A percentile compares a stretch with the other conserved stretches of the same genome.
These are phyloP conservation scores for Chaenocephalus aceratus DNA, from an alignment of 2,113 vertebrate genomes.

Conservation along the genomic window DNA sequence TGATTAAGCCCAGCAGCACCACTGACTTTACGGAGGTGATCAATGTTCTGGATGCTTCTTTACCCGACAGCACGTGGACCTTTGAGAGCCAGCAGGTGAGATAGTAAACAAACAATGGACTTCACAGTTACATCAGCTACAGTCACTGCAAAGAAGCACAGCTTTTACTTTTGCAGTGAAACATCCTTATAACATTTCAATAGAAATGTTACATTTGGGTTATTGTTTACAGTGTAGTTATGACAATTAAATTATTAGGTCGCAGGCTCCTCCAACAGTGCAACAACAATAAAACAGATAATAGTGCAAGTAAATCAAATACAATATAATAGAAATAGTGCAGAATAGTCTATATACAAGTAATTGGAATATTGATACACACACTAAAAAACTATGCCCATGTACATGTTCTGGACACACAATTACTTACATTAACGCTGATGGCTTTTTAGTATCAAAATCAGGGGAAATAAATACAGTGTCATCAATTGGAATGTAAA, in stretches of 20 bases:
- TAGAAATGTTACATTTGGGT: rapidly evolving
- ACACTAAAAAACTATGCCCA: neutral
- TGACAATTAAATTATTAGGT: too few species aligned
- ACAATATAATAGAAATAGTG: too few species aligned
- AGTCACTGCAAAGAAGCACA: too few species aligned
- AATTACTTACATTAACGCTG: neutral
- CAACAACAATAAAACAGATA: too few species aligned
- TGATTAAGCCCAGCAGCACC: slow-evolving; percentile 49
- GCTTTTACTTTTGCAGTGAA: neutral
- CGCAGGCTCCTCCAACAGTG: too few species aligned
- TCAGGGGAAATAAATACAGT: neutral
- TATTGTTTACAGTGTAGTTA: neutral
- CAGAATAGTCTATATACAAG: too few species aligned
- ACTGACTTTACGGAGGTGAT: slow-evolving; percentile 78
- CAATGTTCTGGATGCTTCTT: slow-evolving; percentile 75
- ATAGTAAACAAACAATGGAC: too few species aligned
- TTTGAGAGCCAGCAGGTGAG: slow-evolving; percentile 80
- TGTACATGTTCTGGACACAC: neutral
- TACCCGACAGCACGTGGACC: slow-evolving; percentile 77
- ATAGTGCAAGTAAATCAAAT: too few species aligned
- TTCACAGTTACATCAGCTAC: too few species aligned
- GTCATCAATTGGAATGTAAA: neutral
- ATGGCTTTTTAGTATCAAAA: neutral
- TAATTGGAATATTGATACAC: too few species aligned
- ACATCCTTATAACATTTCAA: neutral